Evolutionary conservation across 2,797 vertebrate species (phyloP).

Genomic region (Crenuchus spilurus): DNA sequence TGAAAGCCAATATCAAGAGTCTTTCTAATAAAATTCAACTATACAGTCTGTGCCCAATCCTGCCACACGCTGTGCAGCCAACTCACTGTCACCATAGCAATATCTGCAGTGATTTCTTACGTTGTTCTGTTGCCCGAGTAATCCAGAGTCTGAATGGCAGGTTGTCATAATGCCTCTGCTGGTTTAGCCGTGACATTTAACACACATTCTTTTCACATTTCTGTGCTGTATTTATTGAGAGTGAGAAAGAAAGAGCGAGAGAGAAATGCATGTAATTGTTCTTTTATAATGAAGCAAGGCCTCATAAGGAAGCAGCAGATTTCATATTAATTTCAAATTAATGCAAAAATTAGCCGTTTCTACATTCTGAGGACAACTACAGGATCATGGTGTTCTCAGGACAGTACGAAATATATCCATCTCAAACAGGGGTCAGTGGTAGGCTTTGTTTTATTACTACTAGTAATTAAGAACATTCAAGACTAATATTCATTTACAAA

Average conservation of each 20-base stretch:
- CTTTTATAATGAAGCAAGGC: not conserved
- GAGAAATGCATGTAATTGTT: not conserved
- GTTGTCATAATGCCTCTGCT: constrained; percentile 37
- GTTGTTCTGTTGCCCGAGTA: constrained; percentile 1
- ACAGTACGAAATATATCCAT: too few species aligned
- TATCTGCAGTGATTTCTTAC: constrained; percentile 29
- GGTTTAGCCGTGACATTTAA: constrained; percentile 49
- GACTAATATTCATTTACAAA: too few species aligned
- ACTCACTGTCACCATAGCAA: constrained; percentile 52
- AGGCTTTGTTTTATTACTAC: too few species aligned
- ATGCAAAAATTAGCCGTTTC: too few species aligned
- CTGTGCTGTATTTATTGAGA: constrained; percentile 32
- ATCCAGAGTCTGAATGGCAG: constrained; percentile 37
- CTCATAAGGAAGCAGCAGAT: not conserved
- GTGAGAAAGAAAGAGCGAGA: not conserved
- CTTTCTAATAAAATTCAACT: constrained; percentile 7
- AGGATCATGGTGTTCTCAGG: too few species aligned
- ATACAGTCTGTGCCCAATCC: not conserved
- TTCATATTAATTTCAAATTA: not conserved
- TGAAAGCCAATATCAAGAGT: constrained; percentile 22
- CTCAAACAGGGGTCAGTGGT: too few species aligned
- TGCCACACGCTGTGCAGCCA: not conserved
- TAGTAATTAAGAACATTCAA: too few species aligned
- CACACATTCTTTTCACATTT: constrained; percentile 31
- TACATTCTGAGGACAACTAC: too few species aligned